Conservation (phyloP, 1,140 invertebrate species). For the Pentalonia nigronervosa region DNA sequence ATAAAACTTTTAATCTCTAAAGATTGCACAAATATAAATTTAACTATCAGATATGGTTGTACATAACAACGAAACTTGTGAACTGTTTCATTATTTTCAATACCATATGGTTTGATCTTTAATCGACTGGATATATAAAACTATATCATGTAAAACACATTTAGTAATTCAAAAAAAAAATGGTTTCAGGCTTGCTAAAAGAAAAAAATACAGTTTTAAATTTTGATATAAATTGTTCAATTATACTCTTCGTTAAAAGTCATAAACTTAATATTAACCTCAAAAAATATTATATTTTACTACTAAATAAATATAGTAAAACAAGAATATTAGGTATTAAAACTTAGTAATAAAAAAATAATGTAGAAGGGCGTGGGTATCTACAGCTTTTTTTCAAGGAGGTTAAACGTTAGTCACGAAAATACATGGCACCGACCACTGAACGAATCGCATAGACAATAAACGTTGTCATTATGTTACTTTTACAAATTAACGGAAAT, state of each 20-base stretch:
- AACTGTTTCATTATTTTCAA: not conserved
- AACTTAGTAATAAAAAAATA: not conserved
- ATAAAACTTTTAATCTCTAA: not conserved
- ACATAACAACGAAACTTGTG: not conserved
- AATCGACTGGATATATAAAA: too few relatives aligned
- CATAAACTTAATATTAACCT: not conserved
- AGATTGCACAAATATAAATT: not conserved
- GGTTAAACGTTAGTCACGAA: not conserved
- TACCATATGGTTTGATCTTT: not conserved
- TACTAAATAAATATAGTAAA: not conserved
- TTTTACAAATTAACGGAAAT: not conserved
- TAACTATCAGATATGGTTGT: not conserved
- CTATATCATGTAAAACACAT: not conserved
- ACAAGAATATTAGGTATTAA: not conserved
- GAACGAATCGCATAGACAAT: not conserved
- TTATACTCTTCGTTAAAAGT: not conserved
- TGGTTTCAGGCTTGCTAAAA: not conserved
- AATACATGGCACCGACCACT: not conserved
- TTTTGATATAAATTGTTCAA: slow-evolving; percentile 16
- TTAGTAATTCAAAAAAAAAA: not conserved
- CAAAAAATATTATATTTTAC: not conserved
- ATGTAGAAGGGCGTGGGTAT: not conserved
- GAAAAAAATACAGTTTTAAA: not conserved
- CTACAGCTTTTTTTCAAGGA: not conserved
- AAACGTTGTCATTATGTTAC: not conserved